Conservation (phyloP, 2,888 invertebrate genomes). For the Chrysolina oricalcia region DNA sequence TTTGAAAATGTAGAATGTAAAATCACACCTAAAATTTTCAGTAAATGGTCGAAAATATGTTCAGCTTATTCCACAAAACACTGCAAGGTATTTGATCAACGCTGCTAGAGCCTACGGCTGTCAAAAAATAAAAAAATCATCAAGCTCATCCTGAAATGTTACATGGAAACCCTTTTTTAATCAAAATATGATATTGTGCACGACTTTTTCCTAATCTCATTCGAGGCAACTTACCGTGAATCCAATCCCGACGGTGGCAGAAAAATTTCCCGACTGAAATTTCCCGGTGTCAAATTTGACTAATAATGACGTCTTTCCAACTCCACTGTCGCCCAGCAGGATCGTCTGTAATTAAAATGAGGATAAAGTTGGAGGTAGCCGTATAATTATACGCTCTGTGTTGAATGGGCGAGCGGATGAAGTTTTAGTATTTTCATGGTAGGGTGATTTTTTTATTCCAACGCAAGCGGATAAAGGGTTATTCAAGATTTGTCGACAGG, state of each 20-base stretch:
- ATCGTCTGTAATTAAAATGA: constrained; percentile 81
- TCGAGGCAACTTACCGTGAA: constrained; percentile 85
- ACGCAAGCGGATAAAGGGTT: neutral
- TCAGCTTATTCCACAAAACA: too few species aligned
- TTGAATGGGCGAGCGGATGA: neutral
- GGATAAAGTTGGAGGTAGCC: neutral
- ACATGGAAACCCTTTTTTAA: neutral
- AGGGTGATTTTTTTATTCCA: neutral
- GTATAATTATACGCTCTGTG: neutral
- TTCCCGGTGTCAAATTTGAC: constrained; percentile 95
- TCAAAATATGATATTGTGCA: constrained; percentile 44
- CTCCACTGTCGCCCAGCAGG: constrained; percentile 93
- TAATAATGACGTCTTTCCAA: constrained; percentile 93
- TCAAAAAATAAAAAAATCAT: neutral
- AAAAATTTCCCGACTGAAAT: constrained; percentile 92
- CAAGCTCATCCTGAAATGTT: neutral
- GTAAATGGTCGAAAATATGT: too few species aligned
- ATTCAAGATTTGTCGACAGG: neutral
- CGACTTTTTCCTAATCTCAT: constrained; percentile 20
- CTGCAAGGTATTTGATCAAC: too few species aligned
- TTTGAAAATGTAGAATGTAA: too few species aligned
- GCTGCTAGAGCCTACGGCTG: too few species aligned
- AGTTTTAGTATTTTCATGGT: constrained; percentile 6
- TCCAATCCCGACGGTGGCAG: constrained; percentile 95
- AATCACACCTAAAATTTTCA: too few species aligned